These are phyloP conservation scores for Drosophila imparisetae DNA, from an alignment of 2,888 invertebrate genomes.

Conservation along the genomic window DNA sequence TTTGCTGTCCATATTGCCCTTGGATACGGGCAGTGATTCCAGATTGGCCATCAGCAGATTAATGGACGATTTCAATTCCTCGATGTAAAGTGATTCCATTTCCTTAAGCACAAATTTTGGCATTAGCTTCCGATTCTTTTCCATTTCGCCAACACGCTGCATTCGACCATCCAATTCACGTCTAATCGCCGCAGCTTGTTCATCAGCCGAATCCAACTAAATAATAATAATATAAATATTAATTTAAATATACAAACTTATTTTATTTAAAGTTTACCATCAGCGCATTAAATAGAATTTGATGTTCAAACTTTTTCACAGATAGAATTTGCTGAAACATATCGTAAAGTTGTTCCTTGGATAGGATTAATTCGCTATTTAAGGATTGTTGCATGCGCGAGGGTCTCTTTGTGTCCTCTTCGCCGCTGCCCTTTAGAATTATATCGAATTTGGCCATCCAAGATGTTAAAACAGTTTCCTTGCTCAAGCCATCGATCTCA, in stretches of 20 bases:
- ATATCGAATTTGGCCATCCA: conserved; percentile 99
- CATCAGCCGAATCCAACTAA: conserved; percentile 99
- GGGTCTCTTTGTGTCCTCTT: conserved; percentile 94
- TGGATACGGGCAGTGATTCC: conserved; percentile 99
- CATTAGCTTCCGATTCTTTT: conserved; percentile 98
- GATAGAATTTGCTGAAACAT: conserved; percentile 99
- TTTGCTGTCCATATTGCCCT: conserved; percentile 98
- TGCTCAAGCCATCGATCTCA: conserved; percentile 99
- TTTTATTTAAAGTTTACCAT: conserved; percentile 87
- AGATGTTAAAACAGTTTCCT: conserved; percentile 98
- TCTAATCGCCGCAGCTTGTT: conserved; percentile 99
- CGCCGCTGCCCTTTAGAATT: conserved; percentile 96
- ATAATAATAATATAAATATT: neutral
- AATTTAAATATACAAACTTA: neutral
- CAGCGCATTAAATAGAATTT: conserved; percentile 98
- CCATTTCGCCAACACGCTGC: conserved; percentile 98
- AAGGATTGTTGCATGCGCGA: conserved; percentile 94
- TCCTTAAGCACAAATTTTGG: conserved; percentile 99
- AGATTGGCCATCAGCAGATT: conserved; percentile 99
- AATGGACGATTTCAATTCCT: conserved; percentile 98
- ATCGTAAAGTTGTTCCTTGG: conserved; percentile 99
- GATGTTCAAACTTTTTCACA: conserved; percentile 99
- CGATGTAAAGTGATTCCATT: conserved; percentile 99
- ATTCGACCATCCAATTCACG: conserved; percentile 99
- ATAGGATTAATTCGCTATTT: conserved; percentile 97